phyloP scores from a whole-genome alignment of 2,888 invertebrate species.

The Cheilosia pagana region DNA sequence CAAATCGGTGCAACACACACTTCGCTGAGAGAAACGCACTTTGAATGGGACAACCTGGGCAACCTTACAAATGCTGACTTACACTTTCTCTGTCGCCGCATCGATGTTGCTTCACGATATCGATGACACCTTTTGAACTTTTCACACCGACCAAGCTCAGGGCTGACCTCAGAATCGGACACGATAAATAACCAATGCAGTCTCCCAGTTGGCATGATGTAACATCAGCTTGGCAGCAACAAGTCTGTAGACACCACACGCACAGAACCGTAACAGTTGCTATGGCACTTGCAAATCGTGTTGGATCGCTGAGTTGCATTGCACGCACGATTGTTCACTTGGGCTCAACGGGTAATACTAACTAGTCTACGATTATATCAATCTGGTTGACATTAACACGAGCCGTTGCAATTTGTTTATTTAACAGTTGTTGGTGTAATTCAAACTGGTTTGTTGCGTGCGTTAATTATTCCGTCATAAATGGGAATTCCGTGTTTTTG shows the following conservation, averaged over 20 bases:
- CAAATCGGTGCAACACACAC: conserved; percentile 65
- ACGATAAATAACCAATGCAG: conserved; percentile 46
- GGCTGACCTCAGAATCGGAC: conserved; percentile 59
- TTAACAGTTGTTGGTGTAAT: conserved; percentile 27
- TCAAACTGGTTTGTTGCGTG: conserved; percentile 63
- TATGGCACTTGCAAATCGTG: conserved; percentile 24
- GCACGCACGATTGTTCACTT: conserved; percentile 55
- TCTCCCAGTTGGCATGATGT: conserved; percentile 50
- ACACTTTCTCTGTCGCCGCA: conserved; percentile 63
- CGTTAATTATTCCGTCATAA: conserved; percentile 46
- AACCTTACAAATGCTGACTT: conserved; percentile 66
- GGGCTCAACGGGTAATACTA: conserved; percentile 55
- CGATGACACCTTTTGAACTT: conserved; percentile 51
- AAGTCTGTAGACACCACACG: conserved; percentile 17
- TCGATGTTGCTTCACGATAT: conserved; percentile 56
- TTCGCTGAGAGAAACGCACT: conserved; percentile 35
- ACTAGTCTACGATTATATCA: conserved; percentile 58
- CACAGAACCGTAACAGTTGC: conserved; percentile 4
- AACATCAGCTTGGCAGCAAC: conserved; percentile 15
- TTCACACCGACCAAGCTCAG: conserved; percentile 28
- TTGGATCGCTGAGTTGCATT: conserved; percentile 50
- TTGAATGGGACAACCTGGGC: conserved; percentile 40
- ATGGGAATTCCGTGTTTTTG: conserved; percentile 46
- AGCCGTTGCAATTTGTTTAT: conserved; percentile 42
- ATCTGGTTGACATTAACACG: conserved; percentile 61